Conservation (phyloP, 2,113 vertebrate species). For the Empidonax alnorum region DNA sequence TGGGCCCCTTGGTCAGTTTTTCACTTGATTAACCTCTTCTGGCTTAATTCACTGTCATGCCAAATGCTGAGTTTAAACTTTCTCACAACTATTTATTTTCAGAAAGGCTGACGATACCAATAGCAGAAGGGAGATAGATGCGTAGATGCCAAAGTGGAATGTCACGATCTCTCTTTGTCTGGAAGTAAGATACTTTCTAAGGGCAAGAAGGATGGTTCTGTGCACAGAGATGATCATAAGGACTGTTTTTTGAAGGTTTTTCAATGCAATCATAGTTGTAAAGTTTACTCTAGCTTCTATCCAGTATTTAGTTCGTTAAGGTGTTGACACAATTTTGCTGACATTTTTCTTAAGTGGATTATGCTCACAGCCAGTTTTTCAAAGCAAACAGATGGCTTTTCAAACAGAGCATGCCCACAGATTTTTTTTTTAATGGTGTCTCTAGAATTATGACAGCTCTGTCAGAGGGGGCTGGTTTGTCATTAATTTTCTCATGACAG, state of each 20-base stretch:
- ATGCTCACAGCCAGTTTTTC: conserved; percentile 55
- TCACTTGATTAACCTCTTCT: neutral
- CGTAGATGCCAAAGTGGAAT: neutral
- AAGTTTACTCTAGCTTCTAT: conserved; percentile 39
- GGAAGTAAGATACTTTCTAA: conserved; percentile 19
- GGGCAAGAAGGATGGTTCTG: neutral
- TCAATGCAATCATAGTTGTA: neutral
- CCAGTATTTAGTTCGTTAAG: conserved; percentile 57
- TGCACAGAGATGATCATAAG: neutral
- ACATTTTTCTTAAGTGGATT: conserved; percentile 68
- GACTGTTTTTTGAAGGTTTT: conserved; percentile 23
- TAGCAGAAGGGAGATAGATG: neutral
- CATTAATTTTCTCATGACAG: conserved; percentile 56
- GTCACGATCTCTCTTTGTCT: neutral
- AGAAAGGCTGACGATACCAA: neutral
- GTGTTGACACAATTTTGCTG: conserved; percentile 71
- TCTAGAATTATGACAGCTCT: conserved; percentile 56
- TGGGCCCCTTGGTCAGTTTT: neutral
- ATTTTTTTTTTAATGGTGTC: conserved; percentile 1
- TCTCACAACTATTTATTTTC: conserved; percentile 4
- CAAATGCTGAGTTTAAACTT: neutral
- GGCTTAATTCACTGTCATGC: neutral
- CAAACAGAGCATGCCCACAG: conserved; percentile 40
- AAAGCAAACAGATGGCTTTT: conserved; percentile 74
- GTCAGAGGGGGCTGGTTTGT: conserved; percentile 50